These are phyloP conservation scores for Nemopilema nomurai DNA, from an alignment of 30 jellyfish, hydroid and myxozoan species.

Conservation along the genomic window DNA sequence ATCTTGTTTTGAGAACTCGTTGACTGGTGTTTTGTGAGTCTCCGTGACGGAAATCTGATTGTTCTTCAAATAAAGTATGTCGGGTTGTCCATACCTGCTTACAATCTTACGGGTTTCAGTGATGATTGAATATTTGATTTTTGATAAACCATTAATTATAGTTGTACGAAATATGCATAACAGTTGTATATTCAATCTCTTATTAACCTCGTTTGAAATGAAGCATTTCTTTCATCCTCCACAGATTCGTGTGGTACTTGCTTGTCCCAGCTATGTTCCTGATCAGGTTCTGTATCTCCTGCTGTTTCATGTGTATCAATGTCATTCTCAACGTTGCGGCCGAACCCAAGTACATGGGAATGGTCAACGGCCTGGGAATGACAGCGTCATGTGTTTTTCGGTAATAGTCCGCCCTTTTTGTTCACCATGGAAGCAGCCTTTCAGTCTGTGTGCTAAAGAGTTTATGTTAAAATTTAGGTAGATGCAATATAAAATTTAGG, in stretches of 20 bases:
- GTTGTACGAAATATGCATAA: too few species aligned
- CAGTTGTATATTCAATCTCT: too few species aligned
- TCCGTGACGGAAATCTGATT: too few species aligned
- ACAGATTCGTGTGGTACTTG: conserved; percentile 40
- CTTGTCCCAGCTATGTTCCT: conserved; percentile 23
- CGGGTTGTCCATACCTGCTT: too few species aligned
- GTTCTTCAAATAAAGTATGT: too few species aligned
- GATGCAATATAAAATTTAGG: too few species aligned
- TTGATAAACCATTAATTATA: too few species aligned
- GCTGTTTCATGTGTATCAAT: conserved; percentile 9
- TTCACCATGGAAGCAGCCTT: not conserved
- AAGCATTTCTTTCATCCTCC: not conserved
- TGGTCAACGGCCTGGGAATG: conserved; percentile 57
- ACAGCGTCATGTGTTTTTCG: conserved; percentile 51
- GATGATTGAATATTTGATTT: too few species aligned
- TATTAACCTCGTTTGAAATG: too few species aligned
- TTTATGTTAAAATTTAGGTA: not conserved
- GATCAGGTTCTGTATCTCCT: conserved; percentile 2
- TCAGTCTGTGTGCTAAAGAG: not conserved
- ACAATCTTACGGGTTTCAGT: too few species aligned
- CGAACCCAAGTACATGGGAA: conserved; percentile 47
- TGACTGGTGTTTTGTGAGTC: too few species aligned
- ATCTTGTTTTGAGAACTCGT: too few species aligned
- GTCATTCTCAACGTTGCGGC: conserved; percentile 28
- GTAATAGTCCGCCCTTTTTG: not conserved